These are phyloP conservation scores for Platycnemis pennipes DNA, from an alignment of 2,888 invertebrate species.

Conservation along the genomic window DNA sequence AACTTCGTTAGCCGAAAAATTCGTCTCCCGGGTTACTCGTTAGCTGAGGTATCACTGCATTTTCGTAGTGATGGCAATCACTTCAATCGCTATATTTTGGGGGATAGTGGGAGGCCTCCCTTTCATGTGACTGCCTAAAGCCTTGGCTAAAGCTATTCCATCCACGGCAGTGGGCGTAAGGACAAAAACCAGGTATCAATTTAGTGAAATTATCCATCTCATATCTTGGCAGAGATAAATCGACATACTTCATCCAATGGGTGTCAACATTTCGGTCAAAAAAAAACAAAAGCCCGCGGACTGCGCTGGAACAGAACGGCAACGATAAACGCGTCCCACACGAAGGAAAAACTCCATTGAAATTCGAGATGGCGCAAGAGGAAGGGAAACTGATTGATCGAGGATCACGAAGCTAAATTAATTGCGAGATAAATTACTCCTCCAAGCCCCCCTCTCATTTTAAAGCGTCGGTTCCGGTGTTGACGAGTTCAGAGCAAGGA, in stretches of 20 bases:
- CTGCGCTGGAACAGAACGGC: background rate
- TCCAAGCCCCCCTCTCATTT: background rate
- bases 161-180: background rate
- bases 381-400: background rate
- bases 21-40: too few relatives aligned
- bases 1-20: too few relatives aligned
- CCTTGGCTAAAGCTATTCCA: background rate
- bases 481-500: background rate
- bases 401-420: conserved; percentile 34
- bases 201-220: background rate
- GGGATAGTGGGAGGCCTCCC: background rate
- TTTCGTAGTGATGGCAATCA: background rate
- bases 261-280: background rate
- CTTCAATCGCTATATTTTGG: background rate
- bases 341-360: background rate
- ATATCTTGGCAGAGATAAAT: background rate
- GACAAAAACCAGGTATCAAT: background rate
- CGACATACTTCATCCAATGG: background rate
- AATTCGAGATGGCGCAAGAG: background rate
- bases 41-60: too few relatives aligned
- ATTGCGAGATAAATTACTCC: conserved; percentile 60
- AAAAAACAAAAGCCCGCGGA: background rate
- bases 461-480: background rate
- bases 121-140: too few relatives aligned
- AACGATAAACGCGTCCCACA: conserved; percentile 9